Conservation (phyloP, 2,797 vertebrate species). For the Avahi laniger region DNA sequence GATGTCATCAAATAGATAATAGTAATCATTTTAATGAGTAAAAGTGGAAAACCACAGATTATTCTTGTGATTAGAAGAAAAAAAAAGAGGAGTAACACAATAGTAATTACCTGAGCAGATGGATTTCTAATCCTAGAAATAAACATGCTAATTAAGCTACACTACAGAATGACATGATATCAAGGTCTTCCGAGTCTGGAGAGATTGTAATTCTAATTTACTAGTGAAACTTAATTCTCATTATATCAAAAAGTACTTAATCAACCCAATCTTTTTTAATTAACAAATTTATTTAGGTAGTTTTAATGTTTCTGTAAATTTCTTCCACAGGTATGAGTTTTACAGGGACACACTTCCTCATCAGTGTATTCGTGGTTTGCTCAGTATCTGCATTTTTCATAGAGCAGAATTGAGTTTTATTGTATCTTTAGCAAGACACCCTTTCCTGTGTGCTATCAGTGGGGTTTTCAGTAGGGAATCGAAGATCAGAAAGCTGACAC, state of each 20-base stretch:
- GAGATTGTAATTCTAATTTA: conserved; percentile 66
- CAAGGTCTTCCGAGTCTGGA: conserved; percentile 67
- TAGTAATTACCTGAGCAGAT: conserved; percentile 82
- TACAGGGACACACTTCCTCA: background rate
- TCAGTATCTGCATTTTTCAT: background rate
- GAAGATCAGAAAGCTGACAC: background rate
- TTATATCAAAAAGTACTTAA: conserved; percentile 67
- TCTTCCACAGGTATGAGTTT: background rate
- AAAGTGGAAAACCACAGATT: conserved; percentile 47
- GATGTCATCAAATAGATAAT: conserved; percentile 24
- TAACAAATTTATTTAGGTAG: conserved; percentile 28
- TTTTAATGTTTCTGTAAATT: conserved; percentile 48
- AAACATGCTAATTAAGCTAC: conserved; percentile 70
- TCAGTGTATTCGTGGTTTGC: background rate
- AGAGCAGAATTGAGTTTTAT: background rate
- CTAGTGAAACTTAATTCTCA: conserved; percentile 55
- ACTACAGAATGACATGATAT: conserved; percentile 71
- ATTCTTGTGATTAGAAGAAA: conserved; percentile 72
- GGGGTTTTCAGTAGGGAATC: background rate
- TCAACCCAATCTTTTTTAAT: conserved; percentile 65
- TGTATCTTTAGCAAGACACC: background rate
- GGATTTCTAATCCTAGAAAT: conserved; percentile 78
- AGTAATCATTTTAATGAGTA: conserved; percentile 48
- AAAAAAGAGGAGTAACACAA: conserved; percentile 75
- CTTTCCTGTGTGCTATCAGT: background rate